phyloP scores from a whole-genome alignment of 2,797 vertebrate genomes.

The Malurus splendens region DNA sequence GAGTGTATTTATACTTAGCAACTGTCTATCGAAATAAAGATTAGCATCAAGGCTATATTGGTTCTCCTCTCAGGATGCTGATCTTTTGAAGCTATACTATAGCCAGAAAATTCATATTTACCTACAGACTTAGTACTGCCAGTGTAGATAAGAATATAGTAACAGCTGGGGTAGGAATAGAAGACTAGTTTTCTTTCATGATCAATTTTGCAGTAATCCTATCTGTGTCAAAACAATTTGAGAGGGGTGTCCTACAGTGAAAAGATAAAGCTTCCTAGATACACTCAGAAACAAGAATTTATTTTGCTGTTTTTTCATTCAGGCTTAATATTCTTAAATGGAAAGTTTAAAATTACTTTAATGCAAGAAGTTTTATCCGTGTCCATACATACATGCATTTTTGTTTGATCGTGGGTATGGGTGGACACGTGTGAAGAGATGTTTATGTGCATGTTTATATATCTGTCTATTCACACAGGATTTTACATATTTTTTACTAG shows the following conservation, averaged over 20 bases:
- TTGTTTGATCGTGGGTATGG: background rate
- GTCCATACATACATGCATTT: background rate
- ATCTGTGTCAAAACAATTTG: conserved; percentile 11
- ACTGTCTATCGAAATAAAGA: conserved; percentile 11
- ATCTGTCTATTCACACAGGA: background rate
- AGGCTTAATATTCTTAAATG: background rate
- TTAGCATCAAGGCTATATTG: background rate
- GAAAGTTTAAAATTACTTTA: background rate
- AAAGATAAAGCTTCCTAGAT: background rate
- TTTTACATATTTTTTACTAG: background rate
- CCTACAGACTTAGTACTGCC: background rate
- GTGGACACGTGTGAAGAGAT: fast-evolving
- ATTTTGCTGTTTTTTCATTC: background rate
- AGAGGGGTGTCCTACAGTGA: background rate
- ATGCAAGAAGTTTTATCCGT: background rate
- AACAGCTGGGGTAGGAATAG: background rate
- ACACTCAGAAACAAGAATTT: background rate
- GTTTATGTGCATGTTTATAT: no score
- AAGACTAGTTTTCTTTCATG: background rate
- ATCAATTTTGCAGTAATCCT: conserved; percentile 1
- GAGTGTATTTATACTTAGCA: background rate
- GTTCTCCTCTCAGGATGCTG: background rate
- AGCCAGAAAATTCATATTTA: background rate
- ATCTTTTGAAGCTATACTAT: background rate
- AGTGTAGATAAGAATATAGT: background rate